These are phyloP conservation scores for Saccostrea echinata DNA, from an alignment of 1,140 invertebrate species.

Conservation along the genomic window DNA sequence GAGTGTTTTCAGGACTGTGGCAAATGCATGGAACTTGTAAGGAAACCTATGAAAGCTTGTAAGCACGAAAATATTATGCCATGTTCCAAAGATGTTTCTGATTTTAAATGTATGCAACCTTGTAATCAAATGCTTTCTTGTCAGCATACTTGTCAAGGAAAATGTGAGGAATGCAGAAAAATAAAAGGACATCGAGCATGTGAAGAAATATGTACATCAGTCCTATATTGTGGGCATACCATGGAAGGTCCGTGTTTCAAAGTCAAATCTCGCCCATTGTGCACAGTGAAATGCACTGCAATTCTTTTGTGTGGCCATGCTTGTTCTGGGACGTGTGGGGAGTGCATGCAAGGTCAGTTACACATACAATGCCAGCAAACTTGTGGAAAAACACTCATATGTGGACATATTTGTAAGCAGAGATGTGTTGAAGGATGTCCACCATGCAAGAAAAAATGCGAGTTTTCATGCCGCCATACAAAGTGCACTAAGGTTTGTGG, in stretches of 20 bases:
- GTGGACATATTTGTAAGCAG: slow-evolving; percentile 76
- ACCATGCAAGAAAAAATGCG: slow-evolving; percentile 83
- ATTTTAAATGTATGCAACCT: slow-evolving; percentile 51
- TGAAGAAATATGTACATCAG: slow-evolving; percentile 45
- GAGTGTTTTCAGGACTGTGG: slow-evolving; percentile 68
- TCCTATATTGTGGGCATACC: slow-evolving; percentile 75
- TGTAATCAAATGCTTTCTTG: slow-evolving; percentile 77
- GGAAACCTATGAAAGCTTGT: slow-evolving; percentile 59
- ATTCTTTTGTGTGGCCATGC: slow-evolving; percentile 68
- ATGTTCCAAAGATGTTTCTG: slow-evolving; percentile 54
- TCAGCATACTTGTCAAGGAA: slow-evolving; percentile 84
- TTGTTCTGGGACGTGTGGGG: slow-evolving; percentile 68
- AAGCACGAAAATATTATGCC: slow-evolving; percentile 55
- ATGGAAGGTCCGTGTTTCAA: slow-evolving; percentile 68
- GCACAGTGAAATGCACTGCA: slow-evolving; percentile 52
- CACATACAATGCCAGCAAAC: slow-evolving; percentile 80
- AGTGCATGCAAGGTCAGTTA: slow-evolving; percentile 84
- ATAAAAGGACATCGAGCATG: slow-evolving; percentile 81
- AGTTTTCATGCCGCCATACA: slow-evolving; percentile 79
- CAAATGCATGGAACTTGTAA: slow-evolving; percentile 58
- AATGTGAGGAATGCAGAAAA: slow-evolving; percentile 80
- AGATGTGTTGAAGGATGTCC: slow-evolving; percentile 79
- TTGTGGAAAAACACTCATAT: slow-evolving; percentile 76
- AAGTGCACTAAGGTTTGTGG: slow-evolving; percentile 82
- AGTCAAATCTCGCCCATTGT: slow-evolving; percentile 51